Evolutionary conservation across 1,140 invertebrate genomes (phyloP).

Genomic region (Neuroterus valhalla): DNA sequence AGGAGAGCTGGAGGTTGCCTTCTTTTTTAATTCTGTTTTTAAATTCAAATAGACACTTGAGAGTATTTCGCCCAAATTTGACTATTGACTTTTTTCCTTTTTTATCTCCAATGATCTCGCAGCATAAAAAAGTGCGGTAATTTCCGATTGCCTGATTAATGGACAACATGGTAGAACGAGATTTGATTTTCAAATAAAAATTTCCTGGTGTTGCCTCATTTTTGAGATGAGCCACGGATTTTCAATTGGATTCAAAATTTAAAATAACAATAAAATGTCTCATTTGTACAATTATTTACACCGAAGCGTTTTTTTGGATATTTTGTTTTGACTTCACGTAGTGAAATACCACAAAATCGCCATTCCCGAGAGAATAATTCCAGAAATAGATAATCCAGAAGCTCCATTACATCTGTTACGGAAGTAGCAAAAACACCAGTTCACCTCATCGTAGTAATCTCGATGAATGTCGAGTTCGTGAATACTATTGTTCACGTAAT

Average conservation of each 20-base stretch:
- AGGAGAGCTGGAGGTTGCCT: too few relatives aligned
- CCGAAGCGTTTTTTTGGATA: background rate
- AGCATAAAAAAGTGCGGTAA: too few relatives aligned
- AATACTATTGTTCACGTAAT: constrained; percentile 92
- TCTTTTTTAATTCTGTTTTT: too few relatives aligned
- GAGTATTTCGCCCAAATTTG: too few relatives aligned
- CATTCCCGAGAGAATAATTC: constrained; percentile 42
- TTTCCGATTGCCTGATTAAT: too few relatives aligned
- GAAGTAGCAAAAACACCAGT: constrained; percentile 94
- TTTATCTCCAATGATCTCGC: too few relatives aligned
- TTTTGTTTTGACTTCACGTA: constrained; percentile 35
- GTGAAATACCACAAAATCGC: constrained; percentile 47
- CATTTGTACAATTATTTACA: constrained; percentile 18
- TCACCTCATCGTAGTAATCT: constrained; percentile 88
- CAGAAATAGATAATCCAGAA: constrained; percentile 51
- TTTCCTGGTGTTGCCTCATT: too few relatives aligned
- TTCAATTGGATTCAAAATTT: constrained; percentile 36
- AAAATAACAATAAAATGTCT: background rate
- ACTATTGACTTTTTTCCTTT: too few relatives aligned
- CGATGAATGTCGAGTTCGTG: constrained; percentile 90
- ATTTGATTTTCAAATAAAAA: too few relatives aligned
- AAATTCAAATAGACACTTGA: too few relatives aligned
- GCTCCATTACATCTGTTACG: constrained; percentile 89
- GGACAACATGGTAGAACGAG: too few relatives aligned
- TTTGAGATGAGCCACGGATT: background rate